Evolutionary conservation across 1,140 invertebrate genomes (phyloP), one percentile per base, ranked within the genome.

Genomic region (Drosophila navojoa): DNA sequence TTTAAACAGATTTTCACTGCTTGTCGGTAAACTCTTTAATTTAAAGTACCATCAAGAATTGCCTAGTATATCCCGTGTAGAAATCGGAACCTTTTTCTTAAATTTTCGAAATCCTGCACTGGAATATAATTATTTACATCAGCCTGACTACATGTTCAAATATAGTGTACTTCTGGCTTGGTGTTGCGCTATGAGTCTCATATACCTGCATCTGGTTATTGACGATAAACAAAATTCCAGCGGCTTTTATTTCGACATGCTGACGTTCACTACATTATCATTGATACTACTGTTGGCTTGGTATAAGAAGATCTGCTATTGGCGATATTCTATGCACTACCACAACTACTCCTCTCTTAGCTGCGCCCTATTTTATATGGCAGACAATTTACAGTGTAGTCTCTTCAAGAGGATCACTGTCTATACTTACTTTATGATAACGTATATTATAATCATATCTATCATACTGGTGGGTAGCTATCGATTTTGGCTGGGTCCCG

Each of bases 391-490:
- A 13, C 75, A 79, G 13, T 3, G 6, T 6, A 81, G 58, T 40
- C 29, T 81, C 0, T 2, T 47, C 4, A 11, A 52, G n/a, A 82
- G 81, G 9, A 49, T 86, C 4, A 27, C 2, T 7, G 57, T 70
- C 15, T 86, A 84, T 27, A 15, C 72, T 25, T 19, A 11, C 5
- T 66, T 64, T 19, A 94, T 94, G 57, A 57, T 93, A 2, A 92
- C 94, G 54, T 92, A 96, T 29, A 93, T 94, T 40, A 71, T 93
- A 1, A 94, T 94, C 49, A 94, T 96, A 5, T 93, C 95, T 57
- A 92, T 95, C 2, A 95, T 96, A 80, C 79, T 94, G 81, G 94
- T 94, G 89, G 92, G 87, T 38, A 45, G 6, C 16, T 19, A 16
- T 2, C 19, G 9, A 25, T 49, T 2, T n/a, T 6, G 15, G 16